Base-by-base conservation (phyloP, 2,113 vertebrate genomes). In the Carassius auratus region DNA sequence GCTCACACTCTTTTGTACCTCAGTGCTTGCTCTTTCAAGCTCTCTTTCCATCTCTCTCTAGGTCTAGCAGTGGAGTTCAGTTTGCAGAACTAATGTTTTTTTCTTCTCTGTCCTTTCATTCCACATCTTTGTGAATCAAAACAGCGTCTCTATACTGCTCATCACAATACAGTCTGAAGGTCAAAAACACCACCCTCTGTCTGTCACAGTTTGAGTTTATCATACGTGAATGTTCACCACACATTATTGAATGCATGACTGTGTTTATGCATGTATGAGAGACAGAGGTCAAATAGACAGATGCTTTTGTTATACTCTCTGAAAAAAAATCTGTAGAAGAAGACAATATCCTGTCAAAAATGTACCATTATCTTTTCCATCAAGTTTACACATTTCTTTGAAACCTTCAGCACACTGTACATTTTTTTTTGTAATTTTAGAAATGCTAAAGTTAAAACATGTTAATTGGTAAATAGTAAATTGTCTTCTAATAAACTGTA, bases 1-100 rank as follows among this genome's bases (percentile, higher is more conserved):
- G 91, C 86, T 83, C 21, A 81, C 68, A 86, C 81, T 78, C 89
- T 88, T 84, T 87, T 91, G 89, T 89, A 87, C 84, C 85, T 88
- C 42, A 45, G 8, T 9, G 8, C 42, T 42, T 7, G 42, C 42
- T 8, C 8, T 42, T 8, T 42, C 57, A 62, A 75, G 23, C 80
- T 42, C 36, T 48, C 62, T 71, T 36, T 76, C 83, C 79, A 78
- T 81, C 55, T 77, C 17, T 55, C 36, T 78, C 33, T 82, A 55
- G 66, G 66, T 77, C 48, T 26, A 48, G 77, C 14, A 7, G 42
- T 81, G 77, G 52, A 48, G 36, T 71, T 77, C 48, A 57, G 10
- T 73, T 86, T 26, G 17, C 55, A 76, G 19, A 8, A 78, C 6
- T 64, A 59, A 86, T 71, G 5, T 38, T 12, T 89, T 55, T 88